phyloP scores from a whole-genome alignment of 2,797 vertebrate species.

The Fistularia commersonii region DNA sequence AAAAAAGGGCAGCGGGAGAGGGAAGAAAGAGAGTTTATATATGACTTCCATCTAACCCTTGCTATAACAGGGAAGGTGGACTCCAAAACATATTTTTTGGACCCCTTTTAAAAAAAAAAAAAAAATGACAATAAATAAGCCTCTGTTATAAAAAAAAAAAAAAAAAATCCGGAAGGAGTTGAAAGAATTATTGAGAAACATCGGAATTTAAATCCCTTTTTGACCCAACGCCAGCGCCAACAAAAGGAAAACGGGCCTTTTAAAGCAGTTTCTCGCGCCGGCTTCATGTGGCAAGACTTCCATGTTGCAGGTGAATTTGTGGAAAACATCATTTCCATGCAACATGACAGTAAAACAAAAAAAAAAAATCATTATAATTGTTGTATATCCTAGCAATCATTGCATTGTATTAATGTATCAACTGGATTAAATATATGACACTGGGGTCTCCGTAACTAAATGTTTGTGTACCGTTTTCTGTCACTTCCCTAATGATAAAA shows the following conservation, averaged over 20 bases:
- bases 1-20: constrained; percentile 7
- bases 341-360: no score
- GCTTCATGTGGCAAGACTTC: no score
- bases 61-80: constrained; percentile 58
- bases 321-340: no score
- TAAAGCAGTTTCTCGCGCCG: no score
- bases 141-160: constrained; percentile 36
- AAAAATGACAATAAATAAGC: constrained; percentile 40
- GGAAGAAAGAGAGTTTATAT: constrained; percentile 49
- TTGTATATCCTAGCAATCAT: no score
- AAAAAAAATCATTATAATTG: no score
- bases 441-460: no score
- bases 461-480: no score
- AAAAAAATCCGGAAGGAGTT: constrained; percentile 34
- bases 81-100: constrained; percentile 29
- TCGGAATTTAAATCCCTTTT: constrained; percentile 49
- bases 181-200: constrained; percentile 50
- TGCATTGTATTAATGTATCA: no score
- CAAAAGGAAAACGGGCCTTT: constrained; percentile 34
- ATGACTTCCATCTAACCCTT: constrained; percentile 60
- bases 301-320: no score
- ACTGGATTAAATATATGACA: no score
- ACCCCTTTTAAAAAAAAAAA: constrained; percentile 40
- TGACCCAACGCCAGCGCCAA: constrained; percentile 43
- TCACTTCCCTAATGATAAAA: no score